phyloP scores from a whole-genome alignment of 1,140 invertebrate species.

The Cotesia chilonis region DNA sequence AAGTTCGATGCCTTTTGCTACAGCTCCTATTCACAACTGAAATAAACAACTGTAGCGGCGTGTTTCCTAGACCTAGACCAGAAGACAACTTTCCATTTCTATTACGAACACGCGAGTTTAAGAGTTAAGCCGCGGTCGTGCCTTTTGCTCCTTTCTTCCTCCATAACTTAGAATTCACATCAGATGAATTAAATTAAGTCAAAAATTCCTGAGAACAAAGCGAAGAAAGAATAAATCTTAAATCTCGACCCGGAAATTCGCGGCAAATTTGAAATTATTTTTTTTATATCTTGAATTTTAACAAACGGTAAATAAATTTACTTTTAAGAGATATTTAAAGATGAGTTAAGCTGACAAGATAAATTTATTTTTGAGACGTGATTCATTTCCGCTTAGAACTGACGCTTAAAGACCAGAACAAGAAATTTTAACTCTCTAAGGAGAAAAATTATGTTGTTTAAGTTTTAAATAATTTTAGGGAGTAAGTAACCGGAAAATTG shows the following conservation, averaged over 20 bases:
- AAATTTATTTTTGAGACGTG: not conserved
- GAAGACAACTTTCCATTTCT: constrained; percentile 59
- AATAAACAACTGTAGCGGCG: constrained; percentile 32
- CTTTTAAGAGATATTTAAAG: not conserved
- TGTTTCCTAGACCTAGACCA: constrained; percentile 30
- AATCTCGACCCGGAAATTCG: constrained; percentile 6
- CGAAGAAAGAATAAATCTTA: not conserved
- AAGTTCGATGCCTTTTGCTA: constrained; percentile 41
- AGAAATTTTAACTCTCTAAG: too few relatives aligned
- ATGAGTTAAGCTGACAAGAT: not conserved
- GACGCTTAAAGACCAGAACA: too few relatives aligned
- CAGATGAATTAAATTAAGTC: too few relatives aligned
- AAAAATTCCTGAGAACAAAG: not conserved
- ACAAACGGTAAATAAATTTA: not conserved
- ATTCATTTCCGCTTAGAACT: too few relatives aligned
- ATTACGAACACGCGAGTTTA: constrained; percentile 42
- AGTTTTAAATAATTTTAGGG: not conserved
- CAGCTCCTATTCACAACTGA: constrained; percentile 35
- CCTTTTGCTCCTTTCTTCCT: constrained; percentile 9
- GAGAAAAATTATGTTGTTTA: too few relatives aligned
- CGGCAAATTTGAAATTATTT: not conserved
- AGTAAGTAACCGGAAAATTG: not conserved
- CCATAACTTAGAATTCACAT: not conserved
- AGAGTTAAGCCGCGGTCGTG: constrained; percentile 8
- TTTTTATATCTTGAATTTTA: too few relatives aligned